These are phyloP conservation scores for Myrmophylax atrothorax DNA, from an alignment of 2,113 vertebrate species.

Conservation along the genomic window DNA sequence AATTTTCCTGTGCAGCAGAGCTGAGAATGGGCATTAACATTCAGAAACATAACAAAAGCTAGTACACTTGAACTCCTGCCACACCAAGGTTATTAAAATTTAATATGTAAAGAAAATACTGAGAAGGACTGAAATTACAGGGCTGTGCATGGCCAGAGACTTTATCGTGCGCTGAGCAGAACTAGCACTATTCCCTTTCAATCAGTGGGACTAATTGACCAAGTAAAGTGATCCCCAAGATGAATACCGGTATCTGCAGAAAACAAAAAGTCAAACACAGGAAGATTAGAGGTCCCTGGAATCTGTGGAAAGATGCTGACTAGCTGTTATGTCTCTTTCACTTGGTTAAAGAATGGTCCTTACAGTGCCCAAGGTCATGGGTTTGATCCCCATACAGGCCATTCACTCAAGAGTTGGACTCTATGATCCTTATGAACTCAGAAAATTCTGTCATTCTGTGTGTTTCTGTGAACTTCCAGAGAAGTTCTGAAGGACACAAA, in stretches of 20 bases:
- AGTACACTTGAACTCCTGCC: neutral
- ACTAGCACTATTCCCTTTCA: neutral
- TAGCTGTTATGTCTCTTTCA: neutral
- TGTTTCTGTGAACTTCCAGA: neutral
- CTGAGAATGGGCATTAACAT: neutral
- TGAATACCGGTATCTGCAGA: neutral
- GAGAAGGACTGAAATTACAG: neutral
- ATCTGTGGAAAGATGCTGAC: neutral
- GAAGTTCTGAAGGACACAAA: neutral
- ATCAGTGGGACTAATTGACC: neutral
- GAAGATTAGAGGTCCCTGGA: neutral
- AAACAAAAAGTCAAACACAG: neutral
- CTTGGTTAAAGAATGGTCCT: neutral
- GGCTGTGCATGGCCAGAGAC: neutral
- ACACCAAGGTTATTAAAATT: neutral
- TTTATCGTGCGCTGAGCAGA: neutral
- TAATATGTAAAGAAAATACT: neutral
- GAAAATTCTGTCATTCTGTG: neutral
- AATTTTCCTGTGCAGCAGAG: neutral
- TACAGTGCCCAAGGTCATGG: slow-evolving; percentile 41
- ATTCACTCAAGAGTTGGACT: neutral
- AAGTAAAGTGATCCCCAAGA: neutral
- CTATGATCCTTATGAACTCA: neutral
- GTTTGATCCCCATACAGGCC: slow-evolving; percentile 39
- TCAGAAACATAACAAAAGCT: neutral